phyloP scores from a whole-genome alignment of 2,888 invertebrate genomes.

The Caenorhabditis sinica region DNA sequence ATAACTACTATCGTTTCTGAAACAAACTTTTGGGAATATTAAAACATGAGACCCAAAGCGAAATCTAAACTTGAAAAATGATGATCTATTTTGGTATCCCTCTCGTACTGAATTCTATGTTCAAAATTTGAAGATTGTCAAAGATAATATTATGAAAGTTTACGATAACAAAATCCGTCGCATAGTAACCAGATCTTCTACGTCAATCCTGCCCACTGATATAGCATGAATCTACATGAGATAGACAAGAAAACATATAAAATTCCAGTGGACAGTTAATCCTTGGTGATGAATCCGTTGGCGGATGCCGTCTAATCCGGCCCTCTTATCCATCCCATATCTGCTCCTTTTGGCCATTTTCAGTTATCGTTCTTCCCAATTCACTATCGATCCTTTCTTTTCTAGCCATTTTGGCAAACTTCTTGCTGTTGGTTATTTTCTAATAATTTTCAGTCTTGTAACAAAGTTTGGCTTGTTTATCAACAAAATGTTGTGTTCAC shows the following conservation, averaged over 20 bases:
- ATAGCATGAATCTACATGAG: neutral
- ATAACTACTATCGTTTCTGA: no score
- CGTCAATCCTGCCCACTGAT: neutral
- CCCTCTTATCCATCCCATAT: conserved; percentile 16
- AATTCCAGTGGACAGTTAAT: conserved; percentile 22
- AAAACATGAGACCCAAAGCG: no score
- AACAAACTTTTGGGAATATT: no score
- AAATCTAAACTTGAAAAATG: neutral
- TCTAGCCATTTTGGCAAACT: neutral
- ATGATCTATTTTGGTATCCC: neutral
- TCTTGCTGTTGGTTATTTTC: no score
- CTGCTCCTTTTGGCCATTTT: conserved; percentile 10
- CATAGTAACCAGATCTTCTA: conserved; percentile 22
- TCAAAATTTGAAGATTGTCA: neutral
- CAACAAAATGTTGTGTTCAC: neutral
- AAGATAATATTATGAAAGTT: neutral
- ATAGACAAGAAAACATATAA: neutral
- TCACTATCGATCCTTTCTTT: neutral
- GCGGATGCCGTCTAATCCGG: conserved; percentile 26
- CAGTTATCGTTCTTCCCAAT: conserved; percentile 13
- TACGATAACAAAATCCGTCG: conserved; percentile 11
- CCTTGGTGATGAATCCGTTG: conserved; percentile 36
- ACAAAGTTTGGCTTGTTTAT: neutral
- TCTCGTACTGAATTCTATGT: neutral
- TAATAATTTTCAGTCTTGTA: neutral